Conservation (phyloP, 2,113 vertebrate genomes). For the Amphiprion percula region DNA sequence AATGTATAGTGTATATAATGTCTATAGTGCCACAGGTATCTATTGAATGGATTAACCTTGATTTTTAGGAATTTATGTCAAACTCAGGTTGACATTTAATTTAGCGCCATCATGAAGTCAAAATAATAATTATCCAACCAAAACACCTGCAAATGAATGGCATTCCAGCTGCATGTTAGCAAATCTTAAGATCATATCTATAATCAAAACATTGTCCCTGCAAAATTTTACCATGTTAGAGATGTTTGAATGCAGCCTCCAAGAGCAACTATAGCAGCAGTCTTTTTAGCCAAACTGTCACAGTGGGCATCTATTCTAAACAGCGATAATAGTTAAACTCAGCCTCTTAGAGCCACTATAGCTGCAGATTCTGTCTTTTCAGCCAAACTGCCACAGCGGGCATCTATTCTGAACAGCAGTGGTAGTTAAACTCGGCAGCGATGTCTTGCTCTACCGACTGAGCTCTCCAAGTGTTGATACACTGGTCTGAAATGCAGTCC, state of each 20-base stretch:
- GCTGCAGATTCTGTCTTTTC: background rate
- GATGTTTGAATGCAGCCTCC: background rate
- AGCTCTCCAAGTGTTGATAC: slow-evolving; percentile 37
- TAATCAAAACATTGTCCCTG: background rate
- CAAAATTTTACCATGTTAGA: background rate
- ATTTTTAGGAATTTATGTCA: no score
- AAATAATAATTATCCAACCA: background rate
- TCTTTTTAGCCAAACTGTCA: background rate
- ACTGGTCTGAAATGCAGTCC: slow-evolving; percentile 25
- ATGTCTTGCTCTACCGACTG: background rate
- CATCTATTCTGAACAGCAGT: background rate
- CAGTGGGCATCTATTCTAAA: slow-evolving; percentile 3
- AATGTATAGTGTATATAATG: background rate
- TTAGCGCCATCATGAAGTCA: no score
- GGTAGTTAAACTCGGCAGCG: slow-evolving; percentile 19
- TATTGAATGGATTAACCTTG: no score
- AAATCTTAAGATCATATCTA: no score
- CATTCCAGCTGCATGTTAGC: background rate
- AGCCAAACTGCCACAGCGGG: background rate
- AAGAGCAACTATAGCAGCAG: background rate
- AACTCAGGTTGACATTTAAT: no score
- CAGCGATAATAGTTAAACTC: background rate
- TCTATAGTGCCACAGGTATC: no score
- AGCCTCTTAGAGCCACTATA: background rate
- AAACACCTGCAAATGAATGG: background rate